Evolutionary conservation across 2,113 vertebrate species (phyloP).

Genomic region (Oryzias celebensis): DNA sequence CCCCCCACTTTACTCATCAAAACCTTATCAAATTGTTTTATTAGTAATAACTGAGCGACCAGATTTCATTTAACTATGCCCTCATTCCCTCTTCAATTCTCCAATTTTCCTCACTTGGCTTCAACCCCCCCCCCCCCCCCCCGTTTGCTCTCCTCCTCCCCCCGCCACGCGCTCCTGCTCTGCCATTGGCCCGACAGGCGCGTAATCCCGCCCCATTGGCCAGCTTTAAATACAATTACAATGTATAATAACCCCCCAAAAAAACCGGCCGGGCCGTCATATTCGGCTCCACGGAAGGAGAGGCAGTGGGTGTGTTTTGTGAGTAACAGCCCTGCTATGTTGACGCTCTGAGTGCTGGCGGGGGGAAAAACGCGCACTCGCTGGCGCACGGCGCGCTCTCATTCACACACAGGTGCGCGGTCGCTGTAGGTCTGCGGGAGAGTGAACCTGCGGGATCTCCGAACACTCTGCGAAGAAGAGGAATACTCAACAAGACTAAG

Average conservation of each 20-base stretch:
- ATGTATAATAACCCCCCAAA: slow-evolving; percentile 64
- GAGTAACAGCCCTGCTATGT: slow-evolving; percentile 43
- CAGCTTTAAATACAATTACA: slow-evolving; percentile 62
- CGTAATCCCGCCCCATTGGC: slow-evolving; percentile 40
- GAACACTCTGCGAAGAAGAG: slow-evolving; percentile 59
- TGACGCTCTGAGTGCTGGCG: slow-evolving; percentile 28
- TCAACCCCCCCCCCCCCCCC: slow-evolving; percentile 55
- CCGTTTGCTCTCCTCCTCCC: slow-evolving; percentile 35
- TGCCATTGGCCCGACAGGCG: slow-evolving; percentile 60
- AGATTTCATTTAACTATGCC: slow-evolving; percentile 50
- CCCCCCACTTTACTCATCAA: too few species aligned
- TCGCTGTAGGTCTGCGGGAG: slow-evolving; percentile 51
- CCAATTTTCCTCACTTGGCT: slow-evolving; percentile 7
- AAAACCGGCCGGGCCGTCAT: slow-evolving; percentile 50
- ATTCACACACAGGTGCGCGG: slow-evolving; percentile 9
- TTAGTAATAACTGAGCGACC: slow-evolving; percentile 19
- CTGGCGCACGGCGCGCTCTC: slow-evolving; percentile 19
- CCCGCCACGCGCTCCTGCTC: slow-evolving; percentile 46
- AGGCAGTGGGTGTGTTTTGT: slow-evolving; percentile 42
- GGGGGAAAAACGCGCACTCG: slow-evolving; percentile 29
- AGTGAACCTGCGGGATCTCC: slow-evolving; percentile 72
- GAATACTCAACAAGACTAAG: slow-evolving; percentile 64
- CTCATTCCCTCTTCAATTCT: slow-evolving; percentile 17
- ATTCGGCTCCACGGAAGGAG: slow-evolving; percentile 23
- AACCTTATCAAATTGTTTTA: too few species aligned